Percentiles rank a stretch among this genome's conserved stretches.
Conservation (phyloP, 2,888 invertebrate species). For the Drosophila falleni region DNA sequence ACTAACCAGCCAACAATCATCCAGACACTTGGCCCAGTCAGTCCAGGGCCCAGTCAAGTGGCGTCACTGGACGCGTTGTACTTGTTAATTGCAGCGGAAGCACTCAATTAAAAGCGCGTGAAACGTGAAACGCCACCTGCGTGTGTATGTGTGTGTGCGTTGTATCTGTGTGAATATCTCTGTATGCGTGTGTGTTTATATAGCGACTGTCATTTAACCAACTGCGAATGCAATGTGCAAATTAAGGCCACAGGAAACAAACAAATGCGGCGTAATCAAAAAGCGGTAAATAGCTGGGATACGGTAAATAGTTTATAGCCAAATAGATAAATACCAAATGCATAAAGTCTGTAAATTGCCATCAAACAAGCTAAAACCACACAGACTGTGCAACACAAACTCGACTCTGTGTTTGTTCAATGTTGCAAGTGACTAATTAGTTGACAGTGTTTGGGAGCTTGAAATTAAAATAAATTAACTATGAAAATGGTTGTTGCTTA, state of each 20-base stretch:
- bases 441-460: slow-evolving; percentile 43
- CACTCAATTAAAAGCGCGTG: slow-evolving; percentile 81
- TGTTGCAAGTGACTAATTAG: slow-evolving; percentile 68
- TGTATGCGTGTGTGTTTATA: slow-evolving; percentile 26
- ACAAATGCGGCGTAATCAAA: slow-evolving; percentile 79
- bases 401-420: slow-evolving; percentile 58
- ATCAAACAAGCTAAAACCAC: slow-evolving; percentile 49
- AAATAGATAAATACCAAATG: slow-evolving; percentile 29
- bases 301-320: slow-evolving; percentile 74
- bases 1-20: slow-evolving; percentile 9
- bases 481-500: slow-evolving; percentile 6
- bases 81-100: slow-evolving; percentile 80
- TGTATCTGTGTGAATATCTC: not conserved
- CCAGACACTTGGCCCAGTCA: slow-evolving; percentile 19
- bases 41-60: slow-evolving; percentile 43
- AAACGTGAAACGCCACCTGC: slow-evolving; percentile 78
- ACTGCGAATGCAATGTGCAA: slow-evolving; percentile 52
- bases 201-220: slow-evolving; percentile 52
- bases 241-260: slow-evolving; percentile 78
- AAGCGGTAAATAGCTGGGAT: slow-evolving; percentile 73
- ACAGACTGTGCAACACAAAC: slow-evolving; percentile 13
- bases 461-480: slow-evolving; percentile 51
- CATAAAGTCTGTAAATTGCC: slow-evolving; percentile 67
- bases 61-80: slow-evolving; percentile 67
- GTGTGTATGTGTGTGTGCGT: slow-evolving; percentile 23